Evolutionary conservation across 2,888 invertebrate species (phyloP), one percentile per base, ranked within the genome.

Genomic region (Epistrophella euchroma): DNA sequence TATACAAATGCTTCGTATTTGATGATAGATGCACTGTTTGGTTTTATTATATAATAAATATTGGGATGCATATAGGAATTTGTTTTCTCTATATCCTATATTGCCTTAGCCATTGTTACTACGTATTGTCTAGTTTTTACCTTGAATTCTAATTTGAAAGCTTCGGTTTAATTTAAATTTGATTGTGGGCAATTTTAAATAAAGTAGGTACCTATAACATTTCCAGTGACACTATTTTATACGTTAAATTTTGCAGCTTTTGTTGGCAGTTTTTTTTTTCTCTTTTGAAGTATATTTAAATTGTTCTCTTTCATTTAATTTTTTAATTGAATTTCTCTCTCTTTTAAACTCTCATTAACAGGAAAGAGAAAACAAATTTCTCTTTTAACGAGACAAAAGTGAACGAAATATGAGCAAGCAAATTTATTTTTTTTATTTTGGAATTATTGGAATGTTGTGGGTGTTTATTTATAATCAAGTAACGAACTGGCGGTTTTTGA

Each of bases 81-180:
- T 2, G 19, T 19, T 77, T 52, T 40, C 4, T 52, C 17, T 25
- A 43, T 25, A 43, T 10, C 9, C 2, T 15, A 10, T 17, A 45
- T 25, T 35, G 35, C 35, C 11, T 35, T 35, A 11, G 35, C 35
- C 10, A 45, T 66, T 47, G 17, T 45, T 47, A 66, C 47, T 13
- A 47, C 19, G 5, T 70, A 73, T 37, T 73, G 73, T 64, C 73
- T 62, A 4, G 9, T 15, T 19, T 70, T 74, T 58, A 62, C 83
- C 79, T 84, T 84, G 79, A 84, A 84, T 74, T 84, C 64, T 50
- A 83, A 83, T 78, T 74, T 64, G 40, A 64, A 45, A 19, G 37
- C 22, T 60, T 66, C n/a, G n/a, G 15, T 25, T 68, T 68, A 68
- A 40, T 52, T 66, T 68, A 37, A 52, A 68, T 52, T 52, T 68